Evolutionary conservation across 1,140 invertebrate genomes (phyloP).

Genomic region (Ostrea edulis): DNA sequence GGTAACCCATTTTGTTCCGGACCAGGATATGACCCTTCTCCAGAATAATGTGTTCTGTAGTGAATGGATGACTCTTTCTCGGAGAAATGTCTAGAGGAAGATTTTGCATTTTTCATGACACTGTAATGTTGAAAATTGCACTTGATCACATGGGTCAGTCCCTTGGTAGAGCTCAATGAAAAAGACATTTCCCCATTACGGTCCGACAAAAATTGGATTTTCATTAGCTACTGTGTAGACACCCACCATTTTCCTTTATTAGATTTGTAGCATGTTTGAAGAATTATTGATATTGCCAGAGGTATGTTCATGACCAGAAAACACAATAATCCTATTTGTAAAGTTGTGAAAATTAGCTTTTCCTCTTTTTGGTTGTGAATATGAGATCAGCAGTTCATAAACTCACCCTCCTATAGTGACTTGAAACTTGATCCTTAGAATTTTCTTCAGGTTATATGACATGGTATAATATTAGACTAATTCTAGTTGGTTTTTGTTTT

Average conservation of each 20-base stretch:
- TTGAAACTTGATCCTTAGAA: no score
- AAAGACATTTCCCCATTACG: conserved; percentile 24
- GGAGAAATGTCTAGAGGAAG: neutral
- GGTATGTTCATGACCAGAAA: neutral
- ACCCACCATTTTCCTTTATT: conserved; percentile 21
- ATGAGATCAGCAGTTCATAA: neutral
- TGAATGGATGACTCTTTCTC: neutral
- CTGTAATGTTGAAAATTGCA: neutral
- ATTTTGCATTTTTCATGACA: conserved; percentile 28
- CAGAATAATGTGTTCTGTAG: neutral
- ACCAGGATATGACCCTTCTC: neutral
- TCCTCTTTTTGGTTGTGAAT: neutral
- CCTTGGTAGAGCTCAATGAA: conserved; percentile 5
- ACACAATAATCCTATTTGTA: conserved; percentile 12
- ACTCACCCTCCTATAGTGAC: no score
- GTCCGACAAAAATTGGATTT: conserved; percentile 18
- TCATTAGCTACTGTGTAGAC: conserved; percentile 31
- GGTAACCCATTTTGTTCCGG: neutral
- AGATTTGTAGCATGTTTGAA: conserved; percentile 14
- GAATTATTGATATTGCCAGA: conserved; percentile 23
- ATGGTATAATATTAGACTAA: no score
- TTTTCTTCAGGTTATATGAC: no score
- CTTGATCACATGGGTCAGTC: conserved; percentile 25
- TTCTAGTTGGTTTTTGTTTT: no score
- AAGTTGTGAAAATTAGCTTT: conserved; percentile 8